Evolutionary conservation across 2,797 vertebrate genomes (phyloP).

Genomic region (Cheirogaleus major): DNA sequence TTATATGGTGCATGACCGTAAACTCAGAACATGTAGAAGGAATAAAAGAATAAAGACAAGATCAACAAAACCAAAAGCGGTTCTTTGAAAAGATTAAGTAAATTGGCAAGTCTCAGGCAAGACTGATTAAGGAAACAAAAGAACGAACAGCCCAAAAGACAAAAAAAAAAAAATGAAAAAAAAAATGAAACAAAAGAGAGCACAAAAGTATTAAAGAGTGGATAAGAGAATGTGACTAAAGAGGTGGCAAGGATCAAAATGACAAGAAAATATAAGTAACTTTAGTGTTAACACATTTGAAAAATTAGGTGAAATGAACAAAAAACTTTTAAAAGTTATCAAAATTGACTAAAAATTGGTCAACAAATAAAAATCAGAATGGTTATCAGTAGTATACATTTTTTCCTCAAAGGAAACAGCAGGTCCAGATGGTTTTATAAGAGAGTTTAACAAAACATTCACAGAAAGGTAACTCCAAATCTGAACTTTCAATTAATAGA

Average conservation of each 20-base stretch:
- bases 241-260: background rate
- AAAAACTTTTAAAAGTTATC: constrained; percentile 19
- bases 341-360: background rate
- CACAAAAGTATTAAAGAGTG: background rate
- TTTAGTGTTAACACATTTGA: background rate
- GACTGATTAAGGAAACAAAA: background rate
- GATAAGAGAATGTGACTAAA: background rate
- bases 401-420: background rate
- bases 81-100: background rate
- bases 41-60: constrained; percentile 14
- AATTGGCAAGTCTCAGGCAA: background rate
- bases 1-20: background rate
- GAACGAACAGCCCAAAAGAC: background rate
- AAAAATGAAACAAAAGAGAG: background rate
- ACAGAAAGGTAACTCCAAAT: background rate
- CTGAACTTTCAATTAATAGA: background rate
- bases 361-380: background rate
- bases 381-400: background rate
- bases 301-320: background rate
- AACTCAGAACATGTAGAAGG: background rate
- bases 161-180: too few species aligned
- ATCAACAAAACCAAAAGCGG: background rate
- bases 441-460: background rate
- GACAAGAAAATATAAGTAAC: background rate
- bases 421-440: background rate